Percentiles rank a stretch among this genome's conserved stretches.
Evolutionary conservation across 1,140 invertebrate genomes (phyloP).

Genomic region (Leptopilina boulardi): DNA sequence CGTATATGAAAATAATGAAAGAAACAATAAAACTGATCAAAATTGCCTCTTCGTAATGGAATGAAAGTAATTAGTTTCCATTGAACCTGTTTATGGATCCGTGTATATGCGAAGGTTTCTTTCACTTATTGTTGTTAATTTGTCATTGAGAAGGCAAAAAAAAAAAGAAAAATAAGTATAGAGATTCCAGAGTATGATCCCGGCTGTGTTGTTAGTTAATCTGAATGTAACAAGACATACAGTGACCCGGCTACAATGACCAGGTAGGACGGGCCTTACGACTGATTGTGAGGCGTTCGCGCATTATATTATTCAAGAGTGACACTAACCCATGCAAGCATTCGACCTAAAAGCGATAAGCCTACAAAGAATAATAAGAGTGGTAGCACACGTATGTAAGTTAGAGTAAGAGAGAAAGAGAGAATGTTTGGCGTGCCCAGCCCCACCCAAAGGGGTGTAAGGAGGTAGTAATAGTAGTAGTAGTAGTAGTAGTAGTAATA

Average conservation of each 20-base stretch:
- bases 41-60: background rate
- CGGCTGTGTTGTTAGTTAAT: conserved; percentile 31
- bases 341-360: conserved; percentile 65
- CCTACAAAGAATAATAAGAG: conserved; percentile 51
- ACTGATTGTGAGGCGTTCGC: conserved; percentile 55
- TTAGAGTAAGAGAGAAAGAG: conserved; percentile 57
- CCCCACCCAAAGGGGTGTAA: conserved; percentile 69
- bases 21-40: background rate
- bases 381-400: conserved; percentile 51
- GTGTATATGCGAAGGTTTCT: background rate
- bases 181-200: conserved; percentile 35
- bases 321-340: conserved; percentile 50
- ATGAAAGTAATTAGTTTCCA: background rate
- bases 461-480: no score
- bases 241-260: conserved; percentile 48
- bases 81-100: background rate
- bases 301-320: conserved; percentile 48
- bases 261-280: conserved; percentile 49
- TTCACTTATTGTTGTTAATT: background rate
- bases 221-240: conserved; percentile 44
- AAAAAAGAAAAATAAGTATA: conserved; percentile 8
- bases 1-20: no score
- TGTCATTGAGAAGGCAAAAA: background rate
- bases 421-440: conserved; percentile 71
- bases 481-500: no score